Conservation (phyloP, 2,797 vertebrate species). For the Enteromius afrohamiltoni region DNA sequence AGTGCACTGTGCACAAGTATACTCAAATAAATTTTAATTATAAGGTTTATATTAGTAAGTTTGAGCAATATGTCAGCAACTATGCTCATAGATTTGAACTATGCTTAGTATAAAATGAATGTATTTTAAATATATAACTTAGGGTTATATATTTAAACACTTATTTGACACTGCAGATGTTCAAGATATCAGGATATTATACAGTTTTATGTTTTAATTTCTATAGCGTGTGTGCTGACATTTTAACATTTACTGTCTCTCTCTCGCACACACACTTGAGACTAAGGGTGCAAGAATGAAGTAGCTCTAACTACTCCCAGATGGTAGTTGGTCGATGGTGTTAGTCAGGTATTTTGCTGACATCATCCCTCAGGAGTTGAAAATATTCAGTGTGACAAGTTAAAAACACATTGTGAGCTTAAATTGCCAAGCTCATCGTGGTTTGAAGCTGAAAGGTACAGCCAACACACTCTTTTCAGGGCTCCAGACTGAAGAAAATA, state of each 20-base stretch:
- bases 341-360: conserved; percentile 76
- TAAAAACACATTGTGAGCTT: conserved; percentile 76
- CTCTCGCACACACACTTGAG: conserved; percentile 40
- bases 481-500: not conserved
- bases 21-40: not conserved
- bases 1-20: not conserved
- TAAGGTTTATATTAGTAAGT: too few relatives aligned
- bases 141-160: too few relatives aligned
- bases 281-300: conserved; percentile 68
- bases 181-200: not conserved
- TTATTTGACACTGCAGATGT: conserved; percentile 4
- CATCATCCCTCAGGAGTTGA: conserved; percentile 66
- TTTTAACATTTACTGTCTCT: not conserved
- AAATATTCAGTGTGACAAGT: conserved; percentile 77
- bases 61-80: not conserved
- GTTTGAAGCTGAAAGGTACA: conserved; percentile 57
- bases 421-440: conserved; percentile 62
- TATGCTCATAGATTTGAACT: not conserved
- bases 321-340: conserved; percentile 70
- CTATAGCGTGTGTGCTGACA: not conserved
- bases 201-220: not conserved
- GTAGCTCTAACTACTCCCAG: conserved; percentile 76
- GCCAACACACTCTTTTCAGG: not conserved
- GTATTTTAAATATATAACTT: not conserved
- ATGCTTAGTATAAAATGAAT: not conserved